A percentile compares a stretch with the other conserved stretches of the same genome.
These are phyloP conservation scores for Syngnathoides biaculeatus DNA, from an alignment of 2,113 vertebrate species.

Conservation along the genomic window DNA sequence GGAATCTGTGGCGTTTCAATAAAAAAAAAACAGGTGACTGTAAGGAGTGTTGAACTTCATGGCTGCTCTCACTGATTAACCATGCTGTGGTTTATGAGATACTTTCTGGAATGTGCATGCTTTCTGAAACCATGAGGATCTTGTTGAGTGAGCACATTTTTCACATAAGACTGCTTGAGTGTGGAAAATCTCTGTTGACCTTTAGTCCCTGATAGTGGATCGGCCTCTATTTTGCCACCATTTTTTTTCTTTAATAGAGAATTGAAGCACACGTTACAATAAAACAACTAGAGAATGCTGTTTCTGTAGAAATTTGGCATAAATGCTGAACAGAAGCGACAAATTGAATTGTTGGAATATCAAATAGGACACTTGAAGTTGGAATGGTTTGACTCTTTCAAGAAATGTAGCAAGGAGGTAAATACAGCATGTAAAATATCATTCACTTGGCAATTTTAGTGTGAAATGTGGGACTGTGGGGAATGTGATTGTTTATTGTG, in stretches of 20 bases:
- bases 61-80: constrained; percentile 57
- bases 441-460: too few species aligned
- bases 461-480: too few species aligned
- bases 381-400: not conserved
- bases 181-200: constrained; percentile 52
- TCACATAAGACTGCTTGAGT: constrained; percentile 31
- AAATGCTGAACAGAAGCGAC: not conserved
- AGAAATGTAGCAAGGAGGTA: too few species aligned
- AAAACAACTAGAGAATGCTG: not conserved
- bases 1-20: not conserved
- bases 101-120: constrained; percentile 54
- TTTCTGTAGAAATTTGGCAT: not conserved
- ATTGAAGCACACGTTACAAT: not conserved
- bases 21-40: constrained; percentile 6
- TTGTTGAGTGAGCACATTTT: constrained; percentile 56
- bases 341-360: not conserved
- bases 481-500: too few species aligned
- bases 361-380: not conserved
- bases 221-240: not conserved
- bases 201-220: constrained; percentile 40
- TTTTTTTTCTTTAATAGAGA: not conserved
- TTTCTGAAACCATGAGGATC: constrained; percentile 50
- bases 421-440: too few species aligned
- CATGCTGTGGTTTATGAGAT: constrained; percentile 45
- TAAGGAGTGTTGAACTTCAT: constrained; percentile 11